Conservation (phyloP, 2,797 vertebrate species). For the Oreochromis mossambicus region DNA sequence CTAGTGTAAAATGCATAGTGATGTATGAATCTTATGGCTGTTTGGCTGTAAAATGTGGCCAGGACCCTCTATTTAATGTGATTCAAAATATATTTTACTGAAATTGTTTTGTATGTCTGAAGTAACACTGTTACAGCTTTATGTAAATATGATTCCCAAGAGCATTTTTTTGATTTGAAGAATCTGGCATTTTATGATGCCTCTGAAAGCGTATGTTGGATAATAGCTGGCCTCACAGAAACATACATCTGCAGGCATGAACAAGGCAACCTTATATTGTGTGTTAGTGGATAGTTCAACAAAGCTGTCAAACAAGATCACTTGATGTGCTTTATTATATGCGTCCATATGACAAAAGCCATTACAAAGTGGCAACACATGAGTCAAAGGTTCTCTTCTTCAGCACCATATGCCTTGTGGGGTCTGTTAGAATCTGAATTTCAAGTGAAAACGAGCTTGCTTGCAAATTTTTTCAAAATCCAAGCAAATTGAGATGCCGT, state of each 20-base stretch:
- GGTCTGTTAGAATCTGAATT: not conserved
- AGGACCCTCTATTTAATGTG: not conserved
- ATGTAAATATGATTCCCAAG: not conserved
- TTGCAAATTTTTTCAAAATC: not conserved
- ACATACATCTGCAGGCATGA: not conserved
- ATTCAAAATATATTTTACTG: not conserved
- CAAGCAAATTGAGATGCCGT: not conserved
- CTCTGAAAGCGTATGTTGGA: not conserved
- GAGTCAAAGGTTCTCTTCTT: not conserved
- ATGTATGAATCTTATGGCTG: not conserved
- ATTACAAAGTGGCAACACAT: not conserved
- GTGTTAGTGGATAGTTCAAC: not conserved
- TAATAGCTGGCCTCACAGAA: not conserved
- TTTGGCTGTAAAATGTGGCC: not conserved
- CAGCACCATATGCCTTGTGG: not conserved
- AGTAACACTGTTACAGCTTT: not conserved
- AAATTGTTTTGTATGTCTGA: not conserved
- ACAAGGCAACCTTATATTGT: not conserved
- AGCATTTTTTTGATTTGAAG: not conserved
- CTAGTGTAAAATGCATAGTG: not conserved
- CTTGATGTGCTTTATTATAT: not conserved
- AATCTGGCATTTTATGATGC: not conserved
- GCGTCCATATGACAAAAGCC: not conserved
- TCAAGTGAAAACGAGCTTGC: not conserved
- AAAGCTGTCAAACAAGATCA: not conserved